Percentiles rank a stretch among this genome's conserved stretches.
Conservation (phyloP, 2,113 vertebrate genomes). For the Stegostoma tigrinum region DNA sequence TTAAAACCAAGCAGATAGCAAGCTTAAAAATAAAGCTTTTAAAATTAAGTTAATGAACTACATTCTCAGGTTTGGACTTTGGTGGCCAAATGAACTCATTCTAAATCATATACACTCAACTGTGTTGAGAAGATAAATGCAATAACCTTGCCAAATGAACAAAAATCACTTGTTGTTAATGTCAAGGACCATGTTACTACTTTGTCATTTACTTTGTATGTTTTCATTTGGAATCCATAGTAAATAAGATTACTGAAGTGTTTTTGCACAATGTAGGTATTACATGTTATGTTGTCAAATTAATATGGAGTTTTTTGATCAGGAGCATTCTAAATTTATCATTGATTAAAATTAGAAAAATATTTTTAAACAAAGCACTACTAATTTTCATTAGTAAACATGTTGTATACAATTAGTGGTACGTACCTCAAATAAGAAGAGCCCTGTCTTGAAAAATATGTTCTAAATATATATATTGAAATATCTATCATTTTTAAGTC, state of each 20-base stretch:
- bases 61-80: background rate
- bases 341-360: background rate
- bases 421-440: background rate
- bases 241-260: background rate
- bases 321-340: background rate
- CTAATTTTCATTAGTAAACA: background rate
- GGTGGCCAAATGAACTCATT: background rate
- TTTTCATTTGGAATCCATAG: conserved; percentile 11
- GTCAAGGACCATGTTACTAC: conserved; percentile 17
- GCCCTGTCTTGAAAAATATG: background rate
- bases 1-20: conserved; percentile 14
- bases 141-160: conserved; percentile 3
- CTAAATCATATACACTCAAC: conserved; percentile 8
- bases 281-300: background rate
- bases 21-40: conserved; percentile 5
- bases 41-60: conserved; percentile 16
- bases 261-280: background rate
- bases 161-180: conserved; percentile 7
- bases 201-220: conserved; percentile 6
- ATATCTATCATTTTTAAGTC: background rate
- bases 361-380: background rate
- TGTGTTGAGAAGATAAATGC: conserved; percentile 15
- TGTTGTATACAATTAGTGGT: background rate
- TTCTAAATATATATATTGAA: background rate
- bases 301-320: background rate